A percentile compares a stretch with the other conserved stretches of the same genome.
phyloP scores from a whole-genome alignment of 1,140 invertebrate genomes.

The Drosophila malerkotliana region DNA sequence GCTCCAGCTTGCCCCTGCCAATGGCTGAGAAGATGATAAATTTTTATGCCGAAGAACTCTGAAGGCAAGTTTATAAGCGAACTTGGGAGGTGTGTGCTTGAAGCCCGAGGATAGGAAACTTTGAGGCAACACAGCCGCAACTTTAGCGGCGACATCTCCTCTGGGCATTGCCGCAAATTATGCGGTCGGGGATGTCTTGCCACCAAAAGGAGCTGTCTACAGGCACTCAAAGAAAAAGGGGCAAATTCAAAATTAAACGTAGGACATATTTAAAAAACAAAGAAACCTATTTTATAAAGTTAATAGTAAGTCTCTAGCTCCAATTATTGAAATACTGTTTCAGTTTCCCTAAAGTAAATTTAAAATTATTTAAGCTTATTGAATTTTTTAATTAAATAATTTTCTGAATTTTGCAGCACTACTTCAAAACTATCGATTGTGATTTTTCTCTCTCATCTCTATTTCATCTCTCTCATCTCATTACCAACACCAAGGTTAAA shows the following conservation, averaged over 20 bases:
- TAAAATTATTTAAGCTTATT: too few relatives aligned
- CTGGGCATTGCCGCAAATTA: constrained; percentile 64
- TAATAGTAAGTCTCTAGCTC: too few relatives aligned
- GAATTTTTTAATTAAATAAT: too few relatives aligned
- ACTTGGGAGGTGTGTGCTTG: constrained; percentile 15
- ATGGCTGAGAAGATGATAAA: constrained; percentile 50
- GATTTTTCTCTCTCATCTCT: too few relatives aligned
- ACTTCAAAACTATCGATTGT: too few relatives aligned
- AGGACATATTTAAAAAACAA: too few relatives aligned
- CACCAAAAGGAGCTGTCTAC: constrained; percentile 9
- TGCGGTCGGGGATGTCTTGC: constrained; percentile 51
- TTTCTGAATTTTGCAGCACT: too few relatives aligned
- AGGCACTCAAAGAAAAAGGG: constrained; percentile 19
- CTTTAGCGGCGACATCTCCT: constrained; percentile 67
- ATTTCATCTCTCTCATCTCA: too few relatives aligned
- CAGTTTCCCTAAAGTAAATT: too few relatives aligned
- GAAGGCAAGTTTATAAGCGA: constrained; percentile 50
- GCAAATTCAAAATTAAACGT: not conserved
- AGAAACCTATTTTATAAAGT: too few relatives aligned
- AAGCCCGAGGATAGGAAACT: constrained; percentile 51
- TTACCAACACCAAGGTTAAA: too few relatives aligned
- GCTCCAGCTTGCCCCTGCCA: constrained; percentile 17
- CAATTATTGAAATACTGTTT: too few relatives aligned
- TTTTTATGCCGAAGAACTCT: constrained; percentile 54
- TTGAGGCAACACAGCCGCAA: constrained; percentile 63